phyloP scores from a whole-genome alignment of 2,888 invertebrate genomes.

The Drepanosiphum platanoidis region DNA sequence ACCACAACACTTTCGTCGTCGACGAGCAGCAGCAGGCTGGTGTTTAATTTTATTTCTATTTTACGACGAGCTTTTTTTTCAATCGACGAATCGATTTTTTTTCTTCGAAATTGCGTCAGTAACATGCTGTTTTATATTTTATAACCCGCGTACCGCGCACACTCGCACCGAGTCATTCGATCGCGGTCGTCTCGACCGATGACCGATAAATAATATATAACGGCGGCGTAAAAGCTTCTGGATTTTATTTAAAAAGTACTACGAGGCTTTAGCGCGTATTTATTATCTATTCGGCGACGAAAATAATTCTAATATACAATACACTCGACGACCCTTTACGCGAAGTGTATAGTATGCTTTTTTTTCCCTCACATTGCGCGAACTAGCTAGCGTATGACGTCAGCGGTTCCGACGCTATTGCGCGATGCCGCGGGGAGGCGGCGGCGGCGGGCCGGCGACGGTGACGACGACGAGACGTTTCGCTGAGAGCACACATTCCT shows the following conservation, averaged over 20 bases:
- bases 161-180: background rate
- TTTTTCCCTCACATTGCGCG: background rate
- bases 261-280: background rate
- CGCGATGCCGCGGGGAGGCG: too few species aligned
- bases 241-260: background rate
- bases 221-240: background rate
- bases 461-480: background rate
- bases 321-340: too few species aligned
- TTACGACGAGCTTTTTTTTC: too few species aligned
- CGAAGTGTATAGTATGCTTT: background rate
- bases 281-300: too few species aligned
- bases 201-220: too few species aligned
- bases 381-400: background rate
- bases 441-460: too few species aligned
- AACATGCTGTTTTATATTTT: background rate
- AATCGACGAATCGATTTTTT: background rate
- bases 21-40: too few species aligned
- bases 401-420: background rate
- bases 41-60: too few species aligned
- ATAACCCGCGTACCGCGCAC: background rate
- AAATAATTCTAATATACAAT: too few species aligned
- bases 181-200: background rate
- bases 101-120: background rate
- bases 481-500: background rate
- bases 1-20: too few species aligned